Evolutionary conservation across 1,140 invertebrate genomes (phyloP).

Genomic region (Drosophila baimaii): DNA sequence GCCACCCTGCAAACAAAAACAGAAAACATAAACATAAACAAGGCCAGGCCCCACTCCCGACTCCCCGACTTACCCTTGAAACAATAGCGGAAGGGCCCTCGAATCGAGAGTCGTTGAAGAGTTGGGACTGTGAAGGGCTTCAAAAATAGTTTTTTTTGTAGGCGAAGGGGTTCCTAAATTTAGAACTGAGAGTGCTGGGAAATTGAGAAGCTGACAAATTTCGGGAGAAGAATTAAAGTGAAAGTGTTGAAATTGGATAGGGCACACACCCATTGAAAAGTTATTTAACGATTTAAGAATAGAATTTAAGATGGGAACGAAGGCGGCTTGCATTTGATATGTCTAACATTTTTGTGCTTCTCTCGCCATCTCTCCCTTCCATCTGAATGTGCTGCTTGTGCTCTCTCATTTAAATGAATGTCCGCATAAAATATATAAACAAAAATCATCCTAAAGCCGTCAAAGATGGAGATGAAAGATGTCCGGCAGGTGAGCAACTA

Average conservation of each 20-base stretch:
- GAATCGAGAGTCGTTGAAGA: conserved; percentile 23
- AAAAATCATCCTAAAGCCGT: conserved; percentile 85
- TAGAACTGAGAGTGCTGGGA: conserved; percentile 29
- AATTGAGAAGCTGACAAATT: conserved; percentile 26
- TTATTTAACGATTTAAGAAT: conserved; percentile 21
- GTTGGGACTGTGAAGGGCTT: conserved; percentile 30
- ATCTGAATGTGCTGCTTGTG: conserved; percentile 69
- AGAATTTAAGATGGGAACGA: conserved; percentile 24
- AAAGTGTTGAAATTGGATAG: conserved; percentile 73
- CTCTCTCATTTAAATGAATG: conserved; percentile 59
- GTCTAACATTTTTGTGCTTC: conserved; percentile 76
- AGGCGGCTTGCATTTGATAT: conserved; percentile 42
- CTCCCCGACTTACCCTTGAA: conserved; percentile 24
- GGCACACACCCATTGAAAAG: conserved; percentile 6
- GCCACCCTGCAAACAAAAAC: conserved; percentile 31
- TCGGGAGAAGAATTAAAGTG: conserved; percentile 37
- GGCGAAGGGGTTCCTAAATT: conserved; percentile 16
- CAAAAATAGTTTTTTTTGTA: conserved; percentile 29
- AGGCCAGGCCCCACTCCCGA: conserved; percentile 2
- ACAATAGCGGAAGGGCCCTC: conserved; percentile 37
- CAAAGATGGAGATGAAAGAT: conserved; percentile 88
- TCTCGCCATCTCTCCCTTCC: conserved; percentile 54
- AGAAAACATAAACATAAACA: conserved; percentile 26
- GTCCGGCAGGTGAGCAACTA: conserved; percentile 87
- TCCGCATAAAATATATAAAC: conserved; percentile 22